Conservation (phyloP, 2,888 invertebrate genomes). For the Deladenus siricidicola region DNA sequence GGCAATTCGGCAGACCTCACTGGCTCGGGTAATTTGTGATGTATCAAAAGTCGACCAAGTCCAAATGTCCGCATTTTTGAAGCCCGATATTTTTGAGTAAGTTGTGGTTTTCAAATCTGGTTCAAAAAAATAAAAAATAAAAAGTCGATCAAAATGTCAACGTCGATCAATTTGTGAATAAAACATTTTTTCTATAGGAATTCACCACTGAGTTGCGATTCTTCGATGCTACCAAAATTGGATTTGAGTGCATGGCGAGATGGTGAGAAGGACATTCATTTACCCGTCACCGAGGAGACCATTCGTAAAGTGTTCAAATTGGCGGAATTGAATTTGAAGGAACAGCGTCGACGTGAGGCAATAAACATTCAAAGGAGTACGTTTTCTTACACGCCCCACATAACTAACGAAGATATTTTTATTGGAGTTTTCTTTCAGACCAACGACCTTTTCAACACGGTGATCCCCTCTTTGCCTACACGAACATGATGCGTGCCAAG, state of each 20-base stretch:
- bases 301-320: conserved; percentile 46
- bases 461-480: conserved; percentile 45
- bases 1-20: conserved; percentile 46
- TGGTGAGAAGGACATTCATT: conserved; percentile 37
- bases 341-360: conserved; percentile 41
- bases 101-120: background rate
- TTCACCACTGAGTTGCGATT: conserved; percentile 50
- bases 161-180: background rate
- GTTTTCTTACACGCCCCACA: background rate
- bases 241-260: conserved; percentile 46
- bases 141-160: too few species aligned
- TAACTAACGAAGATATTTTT: too few species aligned
- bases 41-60: conserved; percentile 33
- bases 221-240: conserved; percentile 32
- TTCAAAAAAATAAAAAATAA: too few species aligned
- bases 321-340: conserved; percentile 45
- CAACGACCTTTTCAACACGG: conserved; percentile 40
- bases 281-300: conserved; percentile 48
- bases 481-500: conserved; percentile 31
- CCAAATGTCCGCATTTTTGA: conserved; percentile 46
- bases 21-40: conserved; percentile 48
- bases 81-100: conserved; percentile 48
- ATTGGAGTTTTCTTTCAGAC: conserved; percentile 36
- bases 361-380: conserved; percentile 41
- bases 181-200: conserved; percentile 43